Conservation (phyloP, 2,797 vertebrate genomes). For the Acipenser oxyrinchus region DNA sequence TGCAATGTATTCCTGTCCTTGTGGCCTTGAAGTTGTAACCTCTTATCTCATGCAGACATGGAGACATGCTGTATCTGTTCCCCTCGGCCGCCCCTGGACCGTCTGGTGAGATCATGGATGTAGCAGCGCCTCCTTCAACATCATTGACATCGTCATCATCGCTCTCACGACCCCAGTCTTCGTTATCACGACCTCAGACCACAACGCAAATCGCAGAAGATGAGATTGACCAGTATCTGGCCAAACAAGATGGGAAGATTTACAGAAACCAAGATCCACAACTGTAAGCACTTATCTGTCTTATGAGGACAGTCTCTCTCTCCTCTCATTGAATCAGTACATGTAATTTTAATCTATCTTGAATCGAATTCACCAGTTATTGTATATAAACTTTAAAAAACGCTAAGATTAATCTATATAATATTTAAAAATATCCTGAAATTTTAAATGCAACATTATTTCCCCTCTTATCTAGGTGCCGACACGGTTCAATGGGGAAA, state of each 20-base stretch:
- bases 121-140: slow-evolving; percentile 56
- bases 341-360: not conserved
- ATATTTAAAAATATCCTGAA: too few species aligned
- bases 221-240: slow-evolving; percentile 89
- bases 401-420: too few species aligned
- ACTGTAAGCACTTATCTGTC: slow-evolving; percentile 62
- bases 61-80: slow-evolving; percentile 89
- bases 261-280: slow-evolving; percentile 86
- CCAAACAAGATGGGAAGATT: slow-evolving; percentile 94
- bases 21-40: not conserved
- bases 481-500: slow-evolving; percentile 85
- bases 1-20: not conserved
- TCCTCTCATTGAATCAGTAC: too few species aligned
- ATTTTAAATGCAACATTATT: not conserved
- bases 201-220: slow-evolving; percentile 77
- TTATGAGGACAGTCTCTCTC: not conserved
- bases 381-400: too few species aligned
- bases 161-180: slow-evolving; percentile 38
- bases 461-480: slow-evolving; percentile 67
- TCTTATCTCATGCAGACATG: slow-evolving; percentile 62
- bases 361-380: too few species aligned
- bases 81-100: slow-evolving; percentile 70
- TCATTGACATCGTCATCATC: slow-evolving; percentile 39
- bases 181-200: slow-evolving; percentile 59
- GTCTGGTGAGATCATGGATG: slow-evolving; percentile 89